phyloP scores from a whole-genome alignment of 2,888 invertebrate species.

The Lasioglossum vierecki region DNA sequence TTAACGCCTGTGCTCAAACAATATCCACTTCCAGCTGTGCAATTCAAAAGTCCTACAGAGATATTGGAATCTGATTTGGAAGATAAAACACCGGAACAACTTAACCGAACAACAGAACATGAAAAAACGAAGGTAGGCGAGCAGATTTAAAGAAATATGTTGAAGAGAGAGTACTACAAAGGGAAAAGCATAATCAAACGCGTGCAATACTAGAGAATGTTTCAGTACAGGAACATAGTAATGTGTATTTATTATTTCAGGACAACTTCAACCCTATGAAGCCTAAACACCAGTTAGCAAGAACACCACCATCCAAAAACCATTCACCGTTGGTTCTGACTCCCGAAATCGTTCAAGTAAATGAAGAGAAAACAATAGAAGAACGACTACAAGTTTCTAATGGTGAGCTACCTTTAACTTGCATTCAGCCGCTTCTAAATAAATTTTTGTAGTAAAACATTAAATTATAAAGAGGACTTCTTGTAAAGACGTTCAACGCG shows the following conservation, averaged over 20 bases:
- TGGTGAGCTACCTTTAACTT: conserved; percentile 23
- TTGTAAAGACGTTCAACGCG: neutral
- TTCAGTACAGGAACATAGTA: neutral
- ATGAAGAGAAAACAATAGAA: neutral
- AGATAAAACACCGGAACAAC: neutral
- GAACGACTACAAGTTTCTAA: neutral
- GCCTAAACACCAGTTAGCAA: conserved; percentile 71
- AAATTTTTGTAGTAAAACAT: neutral
- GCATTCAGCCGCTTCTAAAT: neutral
- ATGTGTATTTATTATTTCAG: conserved; percentile 12
- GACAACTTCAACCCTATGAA: conserved; percentile 73
- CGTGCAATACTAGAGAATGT: neutral
- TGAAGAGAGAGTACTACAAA: neutral
- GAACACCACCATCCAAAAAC: conserved; percentile 64
- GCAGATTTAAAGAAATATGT: neutral
- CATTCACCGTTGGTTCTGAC: no score
- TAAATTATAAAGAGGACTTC: no score
- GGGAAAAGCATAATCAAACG: neutral
- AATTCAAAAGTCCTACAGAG: conserved; percentile 1
- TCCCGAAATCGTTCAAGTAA: neutral
- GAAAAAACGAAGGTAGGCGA: neutral
- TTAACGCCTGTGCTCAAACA: neutral
- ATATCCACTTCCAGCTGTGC: neutral
- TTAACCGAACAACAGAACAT: neutral
- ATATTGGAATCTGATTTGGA: conserved; percentile 3